Conservation (phyloP, 2,113 vertebrate species). For the Cavia porcellus region DNA sequence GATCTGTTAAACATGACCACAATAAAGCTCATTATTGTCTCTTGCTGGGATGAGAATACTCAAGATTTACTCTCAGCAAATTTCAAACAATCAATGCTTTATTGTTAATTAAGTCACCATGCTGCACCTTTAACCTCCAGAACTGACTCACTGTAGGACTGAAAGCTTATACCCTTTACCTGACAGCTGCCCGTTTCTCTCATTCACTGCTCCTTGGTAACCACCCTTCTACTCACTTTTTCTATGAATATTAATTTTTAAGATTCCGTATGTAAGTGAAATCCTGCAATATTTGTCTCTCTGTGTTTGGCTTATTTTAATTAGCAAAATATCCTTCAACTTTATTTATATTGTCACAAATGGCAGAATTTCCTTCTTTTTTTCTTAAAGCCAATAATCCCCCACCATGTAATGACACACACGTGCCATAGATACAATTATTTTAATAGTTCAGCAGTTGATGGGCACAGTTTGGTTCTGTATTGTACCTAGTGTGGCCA, state of each 20-base stretch:
- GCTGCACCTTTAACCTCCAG: not conserved
- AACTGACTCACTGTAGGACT: not conserved
- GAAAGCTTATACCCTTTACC: not conserved
- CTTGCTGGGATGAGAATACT: not conserved
- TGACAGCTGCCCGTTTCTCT: not conserved
- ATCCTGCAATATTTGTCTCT: not conserved
- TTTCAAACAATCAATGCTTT: not conserved
- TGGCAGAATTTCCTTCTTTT: not conserved
- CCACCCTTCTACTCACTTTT: not conserved
- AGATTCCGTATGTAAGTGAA: not conserved
- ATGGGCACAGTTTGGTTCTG: not conserved
- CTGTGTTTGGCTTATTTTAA: not conserved
- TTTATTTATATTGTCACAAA: not conserved
- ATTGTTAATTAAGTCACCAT: not conserved
- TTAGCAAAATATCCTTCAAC: not conserved
- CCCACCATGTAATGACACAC: no score
- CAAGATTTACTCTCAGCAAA: not conserved
- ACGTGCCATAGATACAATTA: not conserved
- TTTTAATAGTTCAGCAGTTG: not conserved
- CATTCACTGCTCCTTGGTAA: not conserved
- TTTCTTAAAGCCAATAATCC: not conserved
- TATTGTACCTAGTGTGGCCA: not conserved
- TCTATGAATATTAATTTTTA: not conserved
- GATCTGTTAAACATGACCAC: not conserved
- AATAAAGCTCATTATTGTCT: not conserved